Evolutionary conservation across 1,140 invertebrate genomes (phyloP), one percentile per base, ranked within the genome.

Genomic region (Procambarus virginalis): DNA sequence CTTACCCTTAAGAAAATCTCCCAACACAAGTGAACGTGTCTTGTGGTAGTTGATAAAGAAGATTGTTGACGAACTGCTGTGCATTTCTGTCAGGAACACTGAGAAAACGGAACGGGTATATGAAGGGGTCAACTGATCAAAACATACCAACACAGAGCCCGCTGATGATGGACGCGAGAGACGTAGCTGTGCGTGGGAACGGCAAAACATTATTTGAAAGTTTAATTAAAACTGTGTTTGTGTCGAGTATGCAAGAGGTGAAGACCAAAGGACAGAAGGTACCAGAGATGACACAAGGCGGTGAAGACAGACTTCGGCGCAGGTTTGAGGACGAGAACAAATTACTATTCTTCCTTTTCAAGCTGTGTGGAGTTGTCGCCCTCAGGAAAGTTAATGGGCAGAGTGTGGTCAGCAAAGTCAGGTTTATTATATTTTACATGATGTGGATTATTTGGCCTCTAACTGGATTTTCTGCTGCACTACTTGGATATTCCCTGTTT

Each of bases 371-470:
- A 34, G 22, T 81, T 5, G n/a, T 60, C n/a, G 79, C 79, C 79
- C 10, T 81, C 3, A 81, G 9, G 45, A 81, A 10, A 6, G 55
- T 60, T 12, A 34, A 81, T 22, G 79, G 79, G 2, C 79, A 60
- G 22, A 60, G 49, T 17, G 8, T 60, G n/a, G 45, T 81, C 5
- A 60, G 79, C n/a, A 81, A 81, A 14, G 20, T 60, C 10, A 46
- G 20, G n/a, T 81, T 81, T 9, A 60, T 81, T 3, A 9, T 81
- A 8, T 81, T 81, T 17, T 81, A 81, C 17, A n/a, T 81, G n/a
- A n/a, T 34, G 51, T 81, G 79, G 79, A 60, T 81, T 22, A 34
- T 55, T 1, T 81, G 60, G 51, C 79, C 79, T 2, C n/a, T 81
- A 55, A 34, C 5, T 6, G 79, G 79, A 9, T 46, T 81, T 22